These are phyloP conservation scores for Archivesica marissinica DNA, from an alignment of 1,140 invertebrate genomes.

Conservation along the genomic window DNA sequence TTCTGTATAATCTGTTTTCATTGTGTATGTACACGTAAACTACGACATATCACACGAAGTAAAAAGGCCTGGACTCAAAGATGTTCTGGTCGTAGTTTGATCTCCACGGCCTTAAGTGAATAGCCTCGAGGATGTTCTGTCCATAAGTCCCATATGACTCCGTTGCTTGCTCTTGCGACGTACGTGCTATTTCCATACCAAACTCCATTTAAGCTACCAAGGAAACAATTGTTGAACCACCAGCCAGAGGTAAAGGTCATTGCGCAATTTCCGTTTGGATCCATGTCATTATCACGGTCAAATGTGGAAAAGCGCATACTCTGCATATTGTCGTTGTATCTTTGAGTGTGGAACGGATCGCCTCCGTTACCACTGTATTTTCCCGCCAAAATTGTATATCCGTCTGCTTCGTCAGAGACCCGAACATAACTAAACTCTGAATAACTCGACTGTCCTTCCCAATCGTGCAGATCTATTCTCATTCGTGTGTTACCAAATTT, in stretches of 20 bases:
- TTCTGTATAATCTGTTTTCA: too few species aligned
- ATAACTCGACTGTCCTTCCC: constrained; percentile 36
- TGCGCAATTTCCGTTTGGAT: constrained; percentile 58
- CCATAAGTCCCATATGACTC: constrained; percentile 66
- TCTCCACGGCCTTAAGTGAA: constrained; percentile 55
- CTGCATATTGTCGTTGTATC: constrained; percentile 50
- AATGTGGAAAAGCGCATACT: constrained; percentile 67
- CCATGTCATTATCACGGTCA: constrained; percentile 68
- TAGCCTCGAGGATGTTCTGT: constrained; percentile 50
- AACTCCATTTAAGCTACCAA: constrained; percentile 63
- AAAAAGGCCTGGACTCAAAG: too few species aligned
- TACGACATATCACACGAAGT: too few species aligned
- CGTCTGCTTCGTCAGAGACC: constrained; percentile 57
- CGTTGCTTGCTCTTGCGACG: constrained; percentile 40
- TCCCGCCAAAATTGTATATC: constrained; percentile 61
- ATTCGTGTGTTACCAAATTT: constrained; percentile 63
- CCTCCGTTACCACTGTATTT: constrained; percentile 57
- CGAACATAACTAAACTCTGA: constrained; percentile 54
- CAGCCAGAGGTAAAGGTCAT: constrained; percentile 63
- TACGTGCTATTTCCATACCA: constrained; percentile 60
- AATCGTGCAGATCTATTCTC: constrained; percentile 60
- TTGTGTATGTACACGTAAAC: too few species aligned
- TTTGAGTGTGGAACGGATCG: constrained; percentile 62
- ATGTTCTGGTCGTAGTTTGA: constrained; percentile 54
- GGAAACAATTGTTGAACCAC: constrained; percentile 68